These are phyloP conservation scores for Drosophila austrosaltans DNA, from an alignment of 2,888 invertebrate genomes.

Conservation along the genomic window DNA sequence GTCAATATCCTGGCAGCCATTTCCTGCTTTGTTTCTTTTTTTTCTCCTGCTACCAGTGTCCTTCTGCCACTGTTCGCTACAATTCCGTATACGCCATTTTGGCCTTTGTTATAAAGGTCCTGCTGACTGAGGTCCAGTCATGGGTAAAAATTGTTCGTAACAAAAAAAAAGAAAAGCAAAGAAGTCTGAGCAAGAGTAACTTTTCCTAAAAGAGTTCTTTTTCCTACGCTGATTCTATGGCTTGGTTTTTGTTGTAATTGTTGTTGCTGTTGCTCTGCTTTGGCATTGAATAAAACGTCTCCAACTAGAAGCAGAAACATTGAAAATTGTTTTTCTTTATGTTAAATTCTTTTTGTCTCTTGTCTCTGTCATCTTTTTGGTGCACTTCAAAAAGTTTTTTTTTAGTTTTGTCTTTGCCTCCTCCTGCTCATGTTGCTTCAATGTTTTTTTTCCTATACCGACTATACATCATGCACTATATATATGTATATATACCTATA, in stretches of 20 bases:
- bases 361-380: conserved; percentile 44
- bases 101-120: conserved; percentile 57
- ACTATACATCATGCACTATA: conserved; percentile 30
- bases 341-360: conserved; percentile 61
- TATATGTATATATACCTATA: conserved; percentile 6
- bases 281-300: conserved; percentile 76
- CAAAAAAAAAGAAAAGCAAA: conserved; percentile 54
- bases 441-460: conserved; percentile 28
- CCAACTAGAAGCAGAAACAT: conserved; percentile 75
- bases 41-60: not conserved
- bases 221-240: conserved; percentile 1
- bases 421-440: conserved; percentile 48
- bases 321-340: conserved; percentile 76
- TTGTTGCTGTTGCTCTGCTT: conserved; percentile 8
- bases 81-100: conserved; percentile 29
- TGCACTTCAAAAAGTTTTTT: conserved; percentile 60
- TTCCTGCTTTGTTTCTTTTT: conserved; percentile 57
- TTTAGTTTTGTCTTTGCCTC: conserved; percentile 36
- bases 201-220: conserved; percentile 64
- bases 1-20: conserved; percentile 71
- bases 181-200: conserved; percentile 35
- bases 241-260: conserved; percentile 25
- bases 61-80: conserved; percentile 16
- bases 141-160: conserved; percentile 60
- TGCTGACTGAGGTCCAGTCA: conserved; percentile 63